A percentile compares a stretch with the other conserved stretches of the same genome.
Evolutionary conservation across 2,797 vertebrate species (phyloP).

Genomic region (Serranus cabrilla): DNA sequence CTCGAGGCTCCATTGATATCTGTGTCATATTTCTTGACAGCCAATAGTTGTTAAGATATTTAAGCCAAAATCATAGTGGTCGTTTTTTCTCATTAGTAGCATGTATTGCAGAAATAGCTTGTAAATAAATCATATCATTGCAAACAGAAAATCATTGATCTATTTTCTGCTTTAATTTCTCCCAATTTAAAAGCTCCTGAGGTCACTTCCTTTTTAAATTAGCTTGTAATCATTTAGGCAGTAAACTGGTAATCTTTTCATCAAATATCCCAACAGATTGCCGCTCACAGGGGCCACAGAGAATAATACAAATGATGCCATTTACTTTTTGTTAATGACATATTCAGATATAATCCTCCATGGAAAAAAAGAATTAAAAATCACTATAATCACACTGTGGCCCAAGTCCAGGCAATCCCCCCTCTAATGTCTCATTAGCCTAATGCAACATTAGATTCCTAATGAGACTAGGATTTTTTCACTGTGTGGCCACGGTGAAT

Average conservation of each 20-base stretch:
- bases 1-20: too few relatives aligned
- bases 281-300: slow-evolving; percentile 1
- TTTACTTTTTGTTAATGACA: slow-evolving; percentile 39
- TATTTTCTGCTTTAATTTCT: neutral
- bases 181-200: neutral
- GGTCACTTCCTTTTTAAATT: neutral
- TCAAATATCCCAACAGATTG: slow-evolving; percentile 15
- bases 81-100: neutral
- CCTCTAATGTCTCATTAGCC: slow-evolving; percentile 58
- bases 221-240: neutral
- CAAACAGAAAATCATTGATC: neutral
- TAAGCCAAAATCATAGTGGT: too few relatives aligned
- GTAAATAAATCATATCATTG: neutral
- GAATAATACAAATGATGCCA: slow-evolving; percentile 7
- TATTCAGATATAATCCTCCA: slow-evolving; percentile 30
- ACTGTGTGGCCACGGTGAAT: slow-evolving; percentile 27
- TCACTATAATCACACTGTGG: slow-evolving; percentile 31
- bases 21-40: too few relatives aligned
- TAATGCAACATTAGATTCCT: slow-evolving; percentile 60
- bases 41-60: too few relatives aligned
- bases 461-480: slow-evolving; percentile 47
- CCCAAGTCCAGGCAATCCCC: slow-evolving; percentile 28
- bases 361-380: neutral
- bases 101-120: neutral
- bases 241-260: slow-evolving; percentile 20